A percentile compares a stretch with the other conserved stretches of the same genome.
phyloP scores from a whole-genome alignment of 1,140 invertebrate genomes.

The Ceratina australensis region DNA sequence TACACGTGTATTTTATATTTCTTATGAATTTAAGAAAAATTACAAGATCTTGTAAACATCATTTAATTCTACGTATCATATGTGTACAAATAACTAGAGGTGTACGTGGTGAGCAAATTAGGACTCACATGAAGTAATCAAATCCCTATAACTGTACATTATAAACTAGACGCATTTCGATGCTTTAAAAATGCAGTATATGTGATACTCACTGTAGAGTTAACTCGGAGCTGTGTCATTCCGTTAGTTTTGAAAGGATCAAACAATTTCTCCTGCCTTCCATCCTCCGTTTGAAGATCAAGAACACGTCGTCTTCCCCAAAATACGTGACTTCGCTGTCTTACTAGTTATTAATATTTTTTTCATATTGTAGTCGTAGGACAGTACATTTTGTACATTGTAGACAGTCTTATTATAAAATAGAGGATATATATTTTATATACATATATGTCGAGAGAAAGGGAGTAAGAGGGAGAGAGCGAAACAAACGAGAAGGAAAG shows the following conservation, averaged over 20 bases:
- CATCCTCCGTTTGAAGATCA: background rate
- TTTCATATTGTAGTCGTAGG: slow-evolving; percentile 37
- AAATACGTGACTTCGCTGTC: slow-evolving; percentile 51
- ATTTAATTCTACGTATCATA: no score
- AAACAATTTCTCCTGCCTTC: background rate
- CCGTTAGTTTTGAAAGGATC: background rate
- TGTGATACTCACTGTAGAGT: no score
- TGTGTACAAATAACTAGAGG: no score
- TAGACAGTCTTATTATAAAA: slow-evolving; percentile 37
- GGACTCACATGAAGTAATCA: no score
- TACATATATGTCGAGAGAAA: slow-evolving; percentile 9
- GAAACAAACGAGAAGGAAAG: slow-evolving; percentile 3
- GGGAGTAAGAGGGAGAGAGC: background rate
- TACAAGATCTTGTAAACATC: no score
- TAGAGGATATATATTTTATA: slow-evolving; percentile 48
- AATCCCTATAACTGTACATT: no score
- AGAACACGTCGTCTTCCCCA: slow-evolving; percentile 60
- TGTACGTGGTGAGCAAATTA: no score
- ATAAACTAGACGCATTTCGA: no score
- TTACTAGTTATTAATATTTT: slow-evolving; percentile 36
- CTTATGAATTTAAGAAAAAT: no score
- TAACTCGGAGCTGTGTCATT: background rate
- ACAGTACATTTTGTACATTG: slow-evolving; percentile 49
- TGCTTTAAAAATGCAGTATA: no score
- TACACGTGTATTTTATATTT: no score